These are phyloP conservation scores for Acridotheres tristis DNA, from an alignment of 2,797 vertebrate species.

Conservation along the genomic window DNA sequence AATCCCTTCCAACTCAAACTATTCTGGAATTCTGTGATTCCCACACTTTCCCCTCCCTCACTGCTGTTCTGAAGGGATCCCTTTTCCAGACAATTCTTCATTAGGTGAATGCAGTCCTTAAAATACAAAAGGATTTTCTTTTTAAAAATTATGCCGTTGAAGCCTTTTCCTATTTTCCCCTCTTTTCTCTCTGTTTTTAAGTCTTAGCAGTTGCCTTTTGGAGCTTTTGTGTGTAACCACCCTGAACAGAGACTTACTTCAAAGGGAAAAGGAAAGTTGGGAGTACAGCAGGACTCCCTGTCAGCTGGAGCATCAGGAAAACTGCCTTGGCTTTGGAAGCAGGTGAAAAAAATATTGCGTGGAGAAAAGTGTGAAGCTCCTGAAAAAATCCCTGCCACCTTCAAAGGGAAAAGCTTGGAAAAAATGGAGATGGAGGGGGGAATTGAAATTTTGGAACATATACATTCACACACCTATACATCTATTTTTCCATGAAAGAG, in stretches of 20 bases:
- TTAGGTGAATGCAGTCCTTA: not conserved
- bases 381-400: not conserved
- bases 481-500: not conserved
- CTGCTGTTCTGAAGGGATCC: not conserved
- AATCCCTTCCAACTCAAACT: not conserved
- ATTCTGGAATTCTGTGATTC: not conserved
- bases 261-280: not conserved
- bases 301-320: not conserved
- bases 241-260: not conserved
- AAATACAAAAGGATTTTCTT: not conserved
- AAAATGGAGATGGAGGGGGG: accelerated
- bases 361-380: not conserved
- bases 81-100: not conserved
- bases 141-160: not conserved
- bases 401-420: not conserved
- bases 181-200: not conserved
- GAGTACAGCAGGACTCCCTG: not conserved
- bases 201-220: not conserved
- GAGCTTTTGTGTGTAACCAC: not conserved
- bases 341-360: not conserved
- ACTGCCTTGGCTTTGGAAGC: not conserved
- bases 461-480: accelerated
- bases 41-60: not conserved
- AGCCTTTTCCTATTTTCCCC: not conserved
- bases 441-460: accelerated